Percentiles rank a stretch among this genome's conserved stretches.
phyloP scores from a whole-genome alignment of 2,113 vertebrate genomes.

The Solenodon paradoxus region DNA sequence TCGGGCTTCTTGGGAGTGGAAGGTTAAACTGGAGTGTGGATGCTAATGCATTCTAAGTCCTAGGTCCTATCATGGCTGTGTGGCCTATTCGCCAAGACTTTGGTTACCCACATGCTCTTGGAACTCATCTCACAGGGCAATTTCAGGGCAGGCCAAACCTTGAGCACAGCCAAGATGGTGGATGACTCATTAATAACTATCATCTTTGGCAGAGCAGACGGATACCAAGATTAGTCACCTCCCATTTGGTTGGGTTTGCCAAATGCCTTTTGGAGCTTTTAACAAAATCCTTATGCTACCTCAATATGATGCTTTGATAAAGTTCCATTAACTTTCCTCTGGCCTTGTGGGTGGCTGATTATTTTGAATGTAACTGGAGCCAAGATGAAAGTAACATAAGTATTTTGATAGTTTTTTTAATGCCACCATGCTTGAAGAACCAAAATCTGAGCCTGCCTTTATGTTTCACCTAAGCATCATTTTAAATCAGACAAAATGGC shows the following conservation, averaged over 20 bases:
- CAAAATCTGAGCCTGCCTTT: conserved; percentile 6
- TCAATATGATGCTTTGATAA: not conserved
- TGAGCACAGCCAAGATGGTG: not conserved
- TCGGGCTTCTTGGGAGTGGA: not conserved
- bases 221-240: not conserved
- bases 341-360: not conserved
- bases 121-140: not conserved
- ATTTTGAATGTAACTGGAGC: not conserved
- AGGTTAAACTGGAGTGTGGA: not conserved
- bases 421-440: not conserved
- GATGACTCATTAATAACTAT: not conserved
- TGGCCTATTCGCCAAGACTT: not conserved
- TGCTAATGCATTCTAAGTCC: not conserved
- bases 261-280: not conserved
- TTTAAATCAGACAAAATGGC: not conserved
- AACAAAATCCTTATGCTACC: not conserved
- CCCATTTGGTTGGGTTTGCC: not conserved
- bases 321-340: not conserved
- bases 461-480: not conserved
- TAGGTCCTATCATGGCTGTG: not conserved
- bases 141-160: not conserved
- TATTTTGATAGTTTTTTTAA: conserved; percentile 26
- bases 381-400: not conserved
- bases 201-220: not conserved
- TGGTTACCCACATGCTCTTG: not conserved